These are phyloP conservation scores for Shinisaurus crocodilurus DNA, from an alignment of 2,113 vertebrate species.

Conservation along the genomic window DNA sequence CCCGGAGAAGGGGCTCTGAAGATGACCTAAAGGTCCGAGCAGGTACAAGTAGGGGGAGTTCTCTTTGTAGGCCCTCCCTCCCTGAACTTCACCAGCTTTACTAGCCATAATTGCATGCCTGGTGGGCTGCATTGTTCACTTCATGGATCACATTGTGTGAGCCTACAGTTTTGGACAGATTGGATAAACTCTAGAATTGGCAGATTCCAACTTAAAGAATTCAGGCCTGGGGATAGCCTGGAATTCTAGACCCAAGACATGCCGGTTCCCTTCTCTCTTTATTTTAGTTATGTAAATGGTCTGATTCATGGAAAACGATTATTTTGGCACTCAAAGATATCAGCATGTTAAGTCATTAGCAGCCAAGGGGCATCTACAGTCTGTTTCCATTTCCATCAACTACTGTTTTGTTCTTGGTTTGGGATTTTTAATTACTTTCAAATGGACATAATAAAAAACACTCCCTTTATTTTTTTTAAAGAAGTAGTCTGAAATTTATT, in stretches of 20 bases:
- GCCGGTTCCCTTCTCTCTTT: slow-evolving; percentile 15
- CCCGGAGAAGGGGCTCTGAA: too few species aligned
- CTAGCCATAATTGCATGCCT: neutral
- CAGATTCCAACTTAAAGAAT: neutral
- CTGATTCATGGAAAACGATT: slow-evolving; percentile 41
- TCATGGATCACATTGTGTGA: neutral
- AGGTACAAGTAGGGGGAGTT: too few species aligned
- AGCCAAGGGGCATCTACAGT: slow-evolving; percentile 26
- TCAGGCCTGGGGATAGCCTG: neutral
- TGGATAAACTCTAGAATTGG: neutral
- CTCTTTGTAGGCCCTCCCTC: neutral
- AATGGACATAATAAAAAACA: neutral
- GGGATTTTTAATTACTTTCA: slow-evolving; percentile 27
- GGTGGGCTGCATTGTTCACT: neutral
- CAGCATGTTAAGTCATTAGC: slow-evolving; percentile 14
- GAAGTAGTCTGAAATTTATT: slow-evolving; percentile 16
- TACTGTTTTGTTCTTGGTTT: slow-evolving; percentile 41
- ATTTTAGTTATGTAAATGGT: slow-evolving; percentile 20
- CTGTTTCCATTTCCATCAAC: slow-evolving; percentile 38
- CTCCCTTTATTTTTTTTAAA: slow-evolving; percentile 11
- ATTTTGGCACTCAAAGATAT: slow-evolving; percentile 32
- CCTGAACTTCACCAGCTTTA: neutral
- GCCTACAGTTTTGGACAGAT: neutral
- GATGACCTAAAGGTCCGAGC: too few species aligned
- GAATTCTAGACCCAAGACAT: slow-evolving; percentile 31